Conservation (phyloP, 2,797 vertebrate genomes). For the Falco novaeseelandiae region DNA sequence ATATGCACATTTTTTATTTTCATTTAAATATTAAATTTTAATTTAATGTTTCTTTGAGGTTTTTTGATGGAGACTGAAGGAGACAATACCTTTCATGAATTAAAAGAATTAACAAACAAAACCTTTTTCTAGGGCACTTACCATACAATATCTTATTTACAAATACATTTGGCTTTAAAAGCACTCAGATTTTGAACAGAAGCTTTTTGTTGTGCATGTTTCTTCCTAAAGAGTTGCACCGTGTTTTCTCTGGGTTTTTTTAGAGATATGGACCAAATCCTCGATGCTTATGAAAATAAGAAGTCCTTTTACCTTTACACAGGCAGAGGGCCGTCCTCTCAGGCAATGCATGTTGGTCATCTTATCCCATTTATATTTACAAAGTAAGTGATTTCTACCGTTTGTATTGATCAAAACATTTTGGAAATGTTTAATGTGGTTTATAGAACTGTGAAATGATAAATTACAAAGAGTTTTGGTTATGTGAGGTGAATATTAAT, state of each 20-base stretch:
- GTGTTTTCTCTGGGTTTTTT: background rate
- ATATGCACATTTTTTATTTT: background rate
- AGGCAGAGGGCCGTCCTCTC: slow-evolving; percentile 93
- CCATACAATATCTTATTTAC: background rate
- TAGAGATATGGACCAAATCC: slow-evolving; percentile 96
- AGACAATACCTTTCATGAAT: background rate
- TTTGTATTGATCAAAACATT: background rate
- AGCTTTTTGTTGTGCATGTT: background rate
- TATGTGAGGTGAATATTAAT: background rate
- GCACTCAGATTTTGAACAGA: background rate
- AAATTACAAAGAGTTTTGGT: background rate
- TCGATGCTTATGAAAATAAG: slow-evolving; percentile 91
- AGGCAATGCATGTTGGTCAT: slow-evolving; percentile 94
- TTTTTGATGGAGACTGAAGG: background rate
- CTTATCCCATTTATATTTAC: slow-evolving; percentile 97
- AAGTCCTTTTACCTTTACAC: slow-evolving; percentile 97
- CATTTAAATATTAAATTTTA: background rate
- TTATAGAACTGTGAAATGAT: background rate
- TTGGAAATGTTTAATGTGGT: background rate
- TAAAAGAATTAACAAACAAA: background rate
- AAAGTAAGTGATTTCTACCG: slow-evolving; percentile 83
- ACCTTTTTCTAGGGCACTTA: background rate
- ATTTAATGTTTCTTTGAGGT: background rate
- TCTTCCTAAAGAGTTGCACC: background rate
- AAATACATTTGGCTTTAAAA: background rate